Percentiles rank a stretch among this genome's conserved stretches.
phyloP scores from a whole-genome alignment of 2,113 vertebrate species.

The Choloepus hoffmanni region DNA sequence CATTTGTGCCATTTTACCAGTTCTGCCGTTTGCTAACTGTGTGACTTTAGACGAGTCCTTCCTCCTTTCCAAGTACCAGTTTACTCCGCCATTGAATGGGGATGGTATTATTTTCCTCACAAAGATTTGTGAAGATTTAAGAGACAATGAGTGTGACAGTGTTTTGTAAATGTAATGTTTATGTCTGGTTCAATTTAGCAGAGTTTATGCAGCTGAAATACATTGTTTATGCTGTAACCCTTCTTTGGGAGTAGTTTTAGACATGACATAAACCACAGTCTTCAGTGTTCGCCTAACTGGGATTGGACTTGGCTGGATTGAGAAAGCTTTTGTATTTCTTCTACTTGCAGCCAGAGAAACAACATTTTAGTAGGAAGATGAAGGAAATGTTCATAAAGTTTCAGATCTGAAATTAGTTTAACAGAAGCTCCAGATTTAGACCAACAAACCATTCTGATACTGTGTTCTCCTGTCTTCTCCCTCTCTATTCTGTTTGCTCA shows the following conservation, averaged over 20 bases:
- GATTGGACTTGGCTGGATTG: neutral
- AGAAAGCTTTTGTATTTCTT: constrained; percentile 15
- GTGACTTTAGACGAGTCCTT: neutral
- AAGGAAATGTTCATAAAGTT: neutral
- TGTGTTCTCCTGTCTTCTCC: neutral
- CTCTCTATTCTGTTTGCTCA: neutral
- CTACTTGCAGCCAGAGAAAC: neutral
- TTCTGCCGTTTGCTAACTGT: constrained; percentile 13
- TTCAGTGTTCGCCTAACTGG: neutral
- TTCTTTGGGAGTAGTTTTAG: neutral
- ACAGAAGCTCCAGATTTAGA: neutral
- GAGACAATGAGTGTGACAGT: neutral
- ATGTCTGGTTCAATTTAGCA: neutral
- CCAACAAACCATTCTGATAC: neutral
- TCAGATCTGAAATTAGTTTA: neutral
- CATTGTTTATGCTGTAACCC: neutral
- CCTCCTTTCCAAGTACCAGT: neutral
- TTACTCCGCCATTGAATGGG: neutral
- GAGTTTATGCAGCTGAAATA: neutral
- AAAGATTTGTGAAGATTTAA: neutral
- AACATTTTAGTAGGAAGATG: constrained; percentile 18
- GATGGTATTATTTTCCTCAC: neutral
- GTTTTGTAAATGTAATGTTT: neutral
- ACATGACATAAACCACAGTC: neutral
- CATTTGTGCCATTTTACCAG: neutral